Evolutionary conservation across 2,888 invertebrate species (phyloP).

Genomic region (Ennomos fuscantarius): DNA sequence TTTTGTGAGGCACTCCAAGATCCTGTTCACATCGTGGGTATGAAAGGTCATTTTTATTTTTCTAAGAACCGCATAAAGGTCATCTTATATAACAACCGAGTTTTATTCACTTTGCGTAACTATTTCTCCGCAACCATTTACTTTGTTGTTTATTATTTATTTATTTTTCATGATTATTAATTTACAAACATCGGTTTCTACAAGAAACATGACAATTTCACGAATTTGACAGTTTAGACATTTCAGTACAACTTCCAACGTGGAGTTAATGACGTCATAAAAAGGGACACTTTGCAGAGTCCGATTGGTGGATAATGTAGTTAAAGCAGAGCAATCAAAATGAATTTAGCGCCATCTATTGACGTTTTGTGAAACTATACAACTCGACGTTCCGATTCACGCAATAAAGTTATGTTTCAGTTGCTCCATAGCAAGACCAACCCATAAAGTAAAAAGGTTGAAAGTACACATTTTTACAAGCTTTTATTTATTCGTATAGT

Average conservation of each 20-base stretch:
- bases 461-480: no score
- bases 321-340: conserved; percentile 52
- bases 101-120: conserved; percentile 27
- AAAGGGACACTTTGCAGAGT: conserved; percentile 71
- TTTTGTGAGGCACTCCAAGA: conserved; percentile 71
- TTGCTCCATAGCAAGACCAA: no score
- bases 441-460: no score
- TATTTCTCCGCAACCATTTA: conserved; percentile 30
- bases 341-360: conserved; percentile 61
- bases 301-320: conserved; percentile 68
- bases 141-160: conserved; percentile 28
- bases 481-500: no score
- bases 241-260: conserved; percentile 85
- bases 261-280: conserved; percentile 88
- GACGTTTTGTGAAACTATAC: conserved; percentile 6
- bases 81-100: conserved; percentile 48
- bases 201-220: conserved; percentile 63
- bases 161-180: conserved; percentile 37
- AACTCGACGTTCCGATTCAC: conserved; percentile 33
- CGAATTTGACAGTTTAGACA: conserved; percentile 77
- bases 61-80: conserved; percentile 49
- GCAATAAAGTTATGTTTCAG: no score
- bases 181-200: conserved; percentile 59
- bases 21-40: conserved; percentile 73
- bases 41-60: conserved; percentile 65